Percentiles rank a stretch among this genome's conserved stretches.
Conservation (phyloP, 2,797 vertebrate species). For the Rhodeus uyekii region DNA sequence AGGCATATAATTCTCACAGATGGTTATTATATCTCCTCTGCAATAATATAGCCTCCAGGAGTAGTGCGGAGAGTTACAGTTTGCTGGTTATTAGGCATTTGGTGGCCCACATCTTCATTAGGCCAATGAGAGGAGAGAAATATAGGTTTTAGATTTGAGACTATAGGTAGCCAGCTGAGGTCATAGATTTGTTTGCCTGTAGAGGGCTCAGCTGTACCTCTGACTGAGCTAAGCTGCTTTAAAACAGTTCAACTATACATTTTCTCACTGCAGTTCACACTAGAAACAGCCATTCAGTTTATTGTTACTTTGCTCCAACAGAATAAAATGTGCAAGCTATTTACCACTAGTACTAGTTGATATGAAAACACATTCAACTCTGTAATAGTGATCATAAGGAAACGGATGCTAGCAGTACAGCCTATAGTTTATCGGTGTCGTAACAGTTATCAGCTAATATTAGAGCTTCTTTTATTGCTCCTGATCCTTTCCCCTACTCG, state of each 20-base stretch:
- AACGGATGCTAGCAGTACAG: background rate
- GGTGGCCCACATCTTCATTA: background rate
- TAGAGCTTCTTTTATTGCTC: background rate
- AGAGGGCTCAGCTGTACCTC: slow-evolving; percentile 25
- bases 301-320: background rate
- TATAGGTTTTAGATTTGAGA: background rate
- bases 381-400: background rate
- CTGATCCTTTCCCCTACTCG: background rate
- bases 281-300: background rate
- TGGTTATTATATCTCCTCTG: background rate
- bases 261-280: background rate
- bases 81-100: background rate
- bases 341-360: background rate
- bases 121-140: background rate
- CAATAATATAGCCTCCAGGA: background rate
- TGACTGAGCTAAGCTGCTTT: background rate
- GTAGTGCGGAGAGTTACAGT: background rate
- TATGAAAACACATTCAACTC: background rate
- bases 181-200: background rate
- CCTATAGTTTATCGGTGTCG: background rate
- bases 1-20: background rate
- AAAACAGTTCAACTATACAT: background rate
- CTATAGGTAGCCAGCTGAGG: background rate
- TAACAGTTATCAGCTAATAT: background rate
- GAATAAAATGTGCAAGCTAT: background rate